Conservation (phyloP, 2,113 vertebrate species). For the Amphilophus citrinellus region DNA sequence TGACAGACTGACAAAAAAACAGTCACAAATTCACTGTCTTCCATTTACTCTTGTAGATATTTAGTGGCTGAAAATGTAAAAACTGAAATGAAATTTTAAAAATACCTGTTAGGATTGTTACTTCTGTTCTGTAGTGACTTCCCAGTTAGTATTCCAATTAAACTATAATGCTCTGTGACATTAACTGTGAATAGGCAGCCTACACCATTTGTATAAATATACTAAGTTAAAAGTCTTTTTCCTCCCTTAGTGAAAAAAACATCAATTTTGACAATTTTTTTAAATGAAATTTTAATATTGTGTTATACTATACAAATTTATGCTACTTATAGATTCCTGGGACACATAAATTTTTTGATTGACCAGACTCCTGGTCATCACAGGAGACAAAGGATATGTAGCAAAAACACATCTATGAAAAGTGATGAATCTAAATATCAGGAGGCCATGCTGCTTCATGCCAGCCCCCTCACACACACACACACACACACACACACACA, state of each 20-base stretch:
- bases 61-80: neutral
- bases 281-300: neutral
- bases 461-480: no score
- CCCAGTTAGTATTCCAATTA: neutral
- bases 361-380: neutral
- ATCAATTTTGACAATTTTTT: neutral
- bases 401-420: neutral
- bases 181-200: neutral
- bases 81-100: neutral
- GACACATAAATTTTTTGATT: neutral
- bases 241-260: no score
- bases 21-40: neutral
- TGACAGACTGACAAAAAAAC: neutral
- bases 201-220: neutral
- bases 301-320: neutral
- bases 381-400: neutral
- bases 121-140: neutral
- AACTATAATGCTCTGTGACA: neutral
- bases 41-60: accelerated
- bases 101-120: neutral
- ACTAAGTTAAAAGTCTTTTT: neutral
- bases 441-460: neutral
- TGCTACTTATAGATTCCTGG: neutral
- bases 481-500: no score
- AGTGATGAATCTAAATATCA: neutral